Evolutionary conservation across 2,113 vertebrate species (phyloP), one percentile per base, ranked within the genome.

Genomic region (Myiagra hebetior): DNA sequence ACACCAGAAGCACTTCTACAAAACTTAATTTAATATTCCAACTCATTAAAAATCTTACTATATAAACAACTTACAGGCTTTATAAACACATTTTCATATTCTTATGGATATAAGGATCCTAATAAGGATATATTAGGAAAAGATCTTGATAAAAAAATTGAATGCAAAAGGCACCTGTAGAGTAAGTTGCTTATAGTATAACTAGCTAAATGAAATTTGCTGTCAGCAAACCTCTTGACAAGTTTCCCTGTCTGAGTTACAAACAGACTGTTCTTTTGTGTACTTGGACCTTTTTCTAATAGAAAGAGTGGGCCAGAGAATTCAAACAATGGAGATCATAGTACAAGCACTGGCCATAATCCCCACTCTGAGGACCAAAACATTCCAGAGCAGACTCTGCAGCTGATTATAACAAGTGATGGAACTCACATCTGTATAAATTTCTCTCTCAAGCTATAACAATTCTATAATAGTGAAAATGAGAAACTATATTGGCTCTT

Each of bases 31-130:
- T 87, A 96, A 94, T 95, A 95, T 91, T 89, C 60, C n/a, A 93
- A 68, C 92, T 93, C 86, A 94, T 95, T 89, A 93, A 95, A 96
- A 95, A 94, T 64, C 91, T 91, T 96, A 91, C 95, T 96, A 81
- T 56, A 85, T 75, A 89, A 97, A 91, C 47, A 68, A 94, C 82
- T 96, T 91, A 76, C 60, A 68, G 69, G 73, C 65, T 94, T 94
- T 78, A 91, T 85, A 94, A 97, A 96, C 2, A 37, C 8, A 39
- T 93, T 94, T 92, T 94, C 55, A 3, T 90, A 92, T 70, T 90
- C n/a, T n/a, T n/a, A n/a, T n/a, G n/a, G n/a, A n/a, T n/a, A n/a
- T n/a, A n/a, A n/a, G n/a, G n/a, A n/a, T n/a, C n/a, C n/a, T n/a
- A n/a, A n/a, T n/a, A n/a, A n/a, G n/a, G n/a, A n/a, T n/a, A n/a